These are phyloP conservation scores for Cheilosia vulpina DNA, from an alignment of 2,888 invertebrate species.

Conservation along the genomic window DNA sequence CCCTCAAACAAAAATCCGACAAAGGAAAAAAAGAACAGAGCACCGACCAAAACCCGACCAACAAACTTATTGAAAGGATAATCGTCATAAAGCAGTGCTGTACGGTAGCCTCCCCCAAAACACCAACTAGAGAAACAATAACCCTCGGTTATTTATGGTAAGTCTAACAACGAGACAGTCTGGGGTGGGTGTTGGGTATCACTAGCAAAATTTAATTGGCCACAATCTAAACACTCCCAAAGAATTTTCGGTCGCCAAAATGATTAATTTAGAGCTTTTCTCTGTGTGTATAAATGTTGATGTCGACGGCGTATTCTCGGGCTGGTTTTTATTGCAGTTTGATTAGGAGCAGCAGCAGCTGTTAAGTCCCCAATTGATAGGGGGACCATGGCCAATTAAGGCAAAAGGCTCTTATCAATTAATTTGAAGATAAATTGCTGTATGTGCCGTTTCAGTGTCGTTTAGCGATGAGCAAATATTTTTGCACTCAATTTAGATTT, in stretches of 20 bases:
- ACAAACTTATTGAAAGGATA: constrained; percentile 72
- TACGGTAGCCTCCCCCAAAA: constrained; percentile 15
- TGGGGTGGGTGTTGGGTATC: constrained; percentile 30
- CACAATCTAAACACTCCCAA: constrained; percentile 46
- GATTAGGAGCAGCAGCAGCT: constrained; percentile 54
- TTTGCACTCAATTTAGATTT: constrained; percentile 67
- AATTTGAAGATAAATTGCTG: constrained; percentile 37
- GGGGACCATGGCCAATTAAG: constrained; percentile 33
- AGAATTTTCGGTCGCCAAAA: constrained; percentile 49
- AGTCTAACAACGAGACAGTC: constrained; percentile 32
- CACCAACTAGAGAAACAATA: constrained; percentile 61
- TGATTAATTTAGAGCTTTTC: constrained; percentile 65
- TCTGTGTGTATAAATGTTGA: constrained; percentile 15
- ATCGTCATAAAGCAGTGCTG: constrained; percentile 63
- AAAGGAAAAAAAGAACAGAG: constrained; percentile 1
- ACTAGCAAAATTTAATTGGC: constrained; percentile 61
- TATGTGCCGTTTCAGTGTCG: background rate
- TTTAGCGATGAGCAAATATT: constrained; percentile 41
- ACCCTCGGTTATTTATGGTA: constrained; percentile 67
- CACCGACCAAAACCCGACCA: background rate
- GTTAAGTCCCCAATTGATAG: constrained; percentile 26
- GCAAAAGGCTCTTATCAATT: constrained; percentile 47
- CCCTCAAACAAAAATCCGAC: background rate
- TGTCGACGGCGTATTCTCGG: constrained; percentile 11
- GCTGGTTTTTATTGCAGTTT: constrained; percentile 45